phyloP scores from a whole-genome alignment of 2,797 vertebrate species.

The Tangara arthus region DNA sequence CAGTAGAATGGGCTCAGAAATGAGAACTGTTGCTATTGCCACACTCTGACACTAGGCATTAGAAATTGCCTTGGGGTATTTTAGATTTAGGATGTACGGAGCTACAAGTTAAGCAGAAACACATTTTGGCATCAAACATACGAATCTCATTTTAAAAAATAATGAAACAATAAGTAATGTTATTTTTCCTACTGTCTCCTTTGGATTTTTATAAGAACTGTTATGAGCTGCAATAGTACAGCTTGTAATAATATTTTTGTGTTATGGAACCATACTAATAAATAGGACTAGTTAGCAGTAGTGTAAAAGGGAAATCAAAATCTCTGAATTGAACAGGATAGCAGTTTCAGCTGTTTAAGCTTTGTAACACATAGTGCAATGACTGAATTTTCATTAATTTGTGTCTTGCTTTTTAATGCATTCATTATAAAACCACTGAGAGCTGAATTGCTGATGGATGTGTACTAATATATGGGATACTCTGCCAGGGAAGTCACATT shows the following conservation, averaged over 20 bases:
- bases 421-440: conserved; percentile 64
- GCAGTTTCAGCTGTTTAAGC: conserved; percentile 1
- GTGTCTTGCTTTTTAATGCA: conserved; percentile 58
- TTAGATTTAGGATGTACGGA: not conserved
- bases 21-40: not conserved
- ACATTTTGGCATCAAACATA: not conserved
- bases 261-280: not conserved
- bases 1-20: not conserved
- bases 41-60: not conserved
- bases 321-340: not conserved
- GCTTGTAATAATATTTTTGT: not conserved
- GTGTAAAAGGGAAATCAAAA: not conserved
- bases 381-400: conserved; percentile 21
- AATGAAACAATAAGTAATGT: not conserved
- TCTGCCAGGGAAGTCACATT: conserved; percentile 59
- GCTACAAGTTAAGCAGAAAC: not conserved
- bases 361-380: not conserved
- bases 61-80: not conserved
- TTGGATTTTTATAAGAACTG: conserved; percentile 2
- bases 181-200: conserved; percentile 12
- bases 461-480: conserved; percentile 42
- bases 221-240: not conserved
- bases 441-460: conserved; percentile 37
- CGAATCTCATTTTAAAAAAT: not conserved
- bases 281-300: not conserved